Evolutionary conservation across 2,797 vertebrate genomes (phyloP).

Genomic region (Parauchenoglanis ngamensis): DNA sequence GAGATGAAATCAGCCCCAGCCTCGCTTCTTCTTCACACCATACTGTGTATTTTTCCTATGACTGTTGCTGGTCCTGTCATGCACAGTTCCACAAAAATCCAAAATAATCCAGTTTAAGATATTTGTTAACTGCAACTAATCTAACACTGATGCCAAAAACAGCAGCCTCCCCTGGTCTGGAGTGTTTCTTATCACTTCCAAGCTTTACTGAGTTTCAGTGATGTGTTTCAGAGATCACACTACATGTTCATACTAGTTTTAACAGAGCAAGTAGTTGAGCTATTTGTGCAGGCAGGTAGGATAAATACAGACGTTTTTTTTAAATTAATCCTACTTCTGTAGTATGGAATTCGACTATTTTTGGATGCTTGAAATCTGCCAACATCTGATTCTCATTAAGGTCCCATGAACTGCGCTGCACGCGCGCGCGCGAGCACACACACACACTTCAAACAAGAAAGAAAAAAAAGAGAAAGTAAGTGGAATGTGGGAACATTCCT

Average conservation of each 20-base stretch:
- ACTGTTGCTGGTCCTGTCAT: background rate
- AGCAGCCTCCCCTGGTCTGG: background rate
- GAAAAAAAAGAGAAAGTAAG: background rate
- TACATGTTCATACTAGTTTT: background rate
- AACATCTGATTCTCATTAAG: constrained; percentile 75
- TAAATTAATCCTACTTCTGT: background rate
- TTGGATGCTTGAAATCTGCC: constrained; percentile 17
- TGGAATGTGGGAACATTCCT: background rate
- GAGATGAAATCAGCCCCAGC: background rate
- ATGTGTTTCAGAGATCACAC: too few relatives aligned
- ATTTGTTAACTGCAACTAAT: background rate
- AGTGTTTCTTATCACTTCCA: background rate
- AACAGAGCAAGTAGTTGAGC: background rate
- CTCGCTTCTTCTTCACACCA: background rate
- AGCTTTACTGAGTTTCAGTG: background rate
- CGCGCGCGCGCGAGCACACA: background rate
- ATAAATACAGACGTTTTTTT: background rate
- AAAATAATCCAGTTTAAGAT: background rate
- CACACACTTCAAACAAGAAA: constrained; percentile 10
- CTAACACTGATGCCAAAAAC: background rate
- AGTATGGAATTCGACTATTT: background rate
- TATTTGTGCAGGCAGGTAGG: background rate
- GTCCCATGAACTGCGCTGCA: background rate
- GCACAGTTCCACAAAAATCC: background rate
- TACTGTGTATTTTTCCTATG: background rate